Base-by-base conservation (phyloP, 2,888 invertebrate genomes). In the Trachelus troglodyta region DNA sequence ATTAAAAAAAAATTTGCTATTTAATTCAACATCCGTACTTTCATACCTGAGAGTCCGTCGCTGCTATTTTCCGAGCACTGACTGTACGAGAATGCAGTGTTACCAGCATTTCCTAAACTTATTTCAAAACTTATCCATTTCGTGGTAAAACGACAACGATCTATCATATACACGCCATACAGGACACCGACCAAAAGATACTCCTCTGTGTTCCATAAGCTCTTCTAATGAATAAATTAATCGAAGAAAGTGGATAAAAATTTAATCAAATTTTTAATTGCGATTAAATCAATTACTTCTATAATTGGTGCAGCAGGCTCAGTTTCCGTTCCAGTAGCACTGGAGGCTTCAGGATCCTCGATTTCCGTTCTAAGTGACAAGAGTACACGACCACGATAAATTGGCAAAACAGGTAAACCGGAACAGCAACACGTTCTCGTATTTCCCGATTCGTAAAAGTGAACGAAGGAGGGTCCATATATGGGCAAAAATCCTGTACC, bases 391-490 rank as follows among this genome's bases (percentile, higher is more conserved):
- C 97, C 97, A 34, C 95, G 92, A 88, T 96, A 95, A 77, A 92
- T 90, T 73, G 91, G 87, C 73, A 87, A 83, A 68, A 84, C 78
- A 30, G 80, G 79, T 37, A 84, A 83, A 82, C 87, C 85, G 69
- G 77, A 74, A 78, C 85, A 85, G 69, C 56, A 40, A 75, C 83
- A 83, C 74, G 80, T 71, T 34, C 30, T 93, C 56, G 92, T 88
- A 0, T 93, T 89, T 23, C 94, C 94, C 30, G 92, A 92, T 0
- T 93, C 93, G 86, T 97, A 97, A 88, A 97, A 94, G 87, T 97
- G 95, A 2, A 98, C 89, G 87, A 95, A 95, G 0, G 95, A 94
- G 1, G 98, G 98, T 0, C 98, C 98, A 90, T 96, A 96, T 0
- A 96, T 95, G 0, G 97, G 97, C 35, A 96, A 92, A 86, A 94